Evolutionary conservation across 2,113 vertebrate species (phyloP).

Genomic region (human (Homo sapiens)): GRCh38 chr2:115674501-115675000

Average conservation of each 20-base stretch:
- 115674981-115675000: conserved; percentile 18
- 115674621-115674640: neutral
- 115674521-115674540: neutral
- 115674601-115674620: neutral
- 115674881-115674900: neutral
- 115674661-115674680: neutral
- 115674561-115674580: neutral
- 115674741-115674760: neutral
- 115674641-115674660: neutral
- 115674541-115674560: neutral
- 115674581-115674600: neutral
- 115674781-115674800: conserved; percentile 15
- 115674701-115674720: neutral
- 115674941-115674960: conserved; percentile 53
- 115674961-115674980: conserved; percentile 18
- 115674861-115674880: conserved; percentile 34
- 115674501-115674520: neutral
- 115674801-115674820: neutral
- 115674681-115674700: neutral
- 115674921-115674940: conserved; percentile 45
- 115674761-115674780: neutral
- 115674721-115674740: neutral
- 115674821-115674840: neutral
- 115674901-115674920: conserved; percentile 44
- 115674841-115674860: conserved; percentile 26